Percentiles rank a stretch among this genome's conserved stretches.
Evolutionary conservation across 2,113 vertebrate genomes (phyloP).

Genomic region (Silurus glanis): DNA sequence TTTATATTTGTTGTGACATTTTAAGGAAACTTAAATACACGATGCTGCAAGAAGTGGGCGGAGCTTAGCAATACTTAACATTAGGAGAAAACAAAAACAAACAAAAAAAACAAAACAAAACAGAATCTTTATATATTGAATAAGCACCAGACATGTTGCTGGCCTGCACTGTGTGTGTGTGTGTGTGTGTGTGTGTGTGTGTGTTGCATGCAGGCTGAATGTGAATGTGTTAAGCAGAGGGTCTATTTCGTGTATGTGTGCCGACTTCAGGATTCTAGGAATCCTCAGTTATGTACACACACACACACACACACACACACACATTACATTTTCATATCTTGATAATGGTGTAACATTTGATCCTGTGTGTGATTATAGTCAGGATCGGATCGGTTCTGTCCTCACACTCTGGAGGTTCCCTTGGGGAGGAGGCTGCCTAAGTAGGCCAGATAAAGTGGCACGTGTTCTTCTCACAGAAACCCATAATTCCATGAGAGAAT

Average conservation of each 20-base stretch:
- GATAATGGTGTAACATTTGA: neutral
- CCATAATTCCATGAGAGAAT: conserved; percentile 1
- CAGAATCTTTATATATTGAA: neutral
- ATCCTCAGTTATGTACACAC: neutral
- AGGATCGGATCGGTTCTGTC: neutral
- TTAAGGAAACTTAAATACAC: neutral
- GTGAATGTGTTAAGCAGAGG: neutral
- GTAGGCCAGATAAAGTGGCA: conserved; percentile 4
- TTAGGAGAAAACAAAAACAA: neutral
- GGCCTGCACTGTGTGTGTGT: neutral
- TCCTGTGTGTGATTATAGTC: neutral
- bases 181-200: conserved; percentile 13
- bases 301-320: neutral
- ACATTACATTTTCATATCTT: neutral
- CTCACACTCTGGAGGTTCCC: neutral
- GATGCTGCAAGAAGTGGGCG: neutral
- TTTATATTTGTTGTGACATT: neutral
- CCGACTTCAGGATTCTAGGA: neutral
- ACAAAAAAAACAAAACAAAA: neutral
- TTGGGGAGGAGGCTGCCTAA: neutral
- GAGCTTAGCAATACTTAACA: neutral
- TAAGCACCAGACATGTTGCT: neutral
- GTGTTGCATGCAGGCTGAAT: neutral
- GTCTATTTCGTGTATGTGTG: neutral
- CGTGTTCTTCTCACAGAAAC: conserved; percentile 8